Evolutionary conservation across 92 coral and sea anemone species (phyloP).

Genomic region (Umimayanthus kanabou): DNA sequence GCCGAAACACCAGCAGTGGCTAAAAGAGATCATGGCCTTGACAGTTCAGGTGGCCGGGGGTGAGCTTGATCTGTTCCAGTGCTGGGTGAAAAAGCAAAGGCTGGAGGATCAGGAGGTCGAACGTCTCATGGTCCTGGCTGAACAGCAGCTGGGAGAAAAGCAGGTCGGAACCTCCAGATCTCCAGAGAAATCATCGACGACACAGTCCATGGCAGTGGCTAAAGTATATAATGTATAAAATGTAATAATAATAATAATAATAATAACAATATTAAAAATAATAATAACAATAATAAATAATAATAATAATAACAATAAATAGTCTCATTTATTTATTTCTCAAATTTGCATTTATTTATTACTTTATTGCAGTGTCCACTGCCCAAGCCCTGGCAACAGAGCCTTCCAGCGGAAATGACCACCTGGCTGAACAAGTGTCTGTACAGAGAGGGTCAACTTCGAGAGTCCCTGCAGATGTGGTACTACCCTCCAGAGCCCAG

Average conservation of each 20-base stretch:
- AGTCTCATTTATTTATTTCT: neutral
- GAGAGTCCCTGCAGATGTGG: slow-evolving; percentile 41
- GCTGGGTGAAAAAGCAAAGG: neutral
- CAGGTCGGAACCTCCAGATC: no score
- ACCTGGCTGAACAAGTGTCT: neutral
- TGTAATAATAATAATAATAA: no score
- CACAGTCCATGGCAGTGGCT: no score
- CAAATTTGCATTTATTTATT: neutral
- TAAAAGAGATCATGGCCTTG: neutral
- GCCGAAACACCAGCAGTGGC: slow-evolving; percentile 20
- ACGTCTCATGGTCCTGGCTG: no score
- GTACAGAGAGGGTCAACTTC: neutral
- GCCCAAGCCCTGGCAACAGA: slow-evolving; percentile 42
- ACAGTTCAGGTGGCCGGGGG: neutral
- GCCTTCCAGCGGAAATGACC: neutral
- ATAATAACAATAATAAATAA: no score
- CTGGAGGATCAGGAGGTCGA: neutral
- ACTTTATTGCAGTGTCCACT: neutral
- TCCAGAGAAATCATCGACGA: no score
- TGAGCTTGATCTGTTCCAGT: neutral
- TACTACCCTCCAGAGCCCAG: slow-evolving; percentile 39
- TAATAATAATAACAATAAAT: no score
- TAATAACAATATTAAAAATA: no score
- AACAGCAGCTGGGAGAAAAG: no score
- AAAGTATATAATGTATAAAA: no score